Evolutionary conservation across 2,113 vertebrate genomes (phyloP).

Genomic region (Elachura formosa): DNA sequence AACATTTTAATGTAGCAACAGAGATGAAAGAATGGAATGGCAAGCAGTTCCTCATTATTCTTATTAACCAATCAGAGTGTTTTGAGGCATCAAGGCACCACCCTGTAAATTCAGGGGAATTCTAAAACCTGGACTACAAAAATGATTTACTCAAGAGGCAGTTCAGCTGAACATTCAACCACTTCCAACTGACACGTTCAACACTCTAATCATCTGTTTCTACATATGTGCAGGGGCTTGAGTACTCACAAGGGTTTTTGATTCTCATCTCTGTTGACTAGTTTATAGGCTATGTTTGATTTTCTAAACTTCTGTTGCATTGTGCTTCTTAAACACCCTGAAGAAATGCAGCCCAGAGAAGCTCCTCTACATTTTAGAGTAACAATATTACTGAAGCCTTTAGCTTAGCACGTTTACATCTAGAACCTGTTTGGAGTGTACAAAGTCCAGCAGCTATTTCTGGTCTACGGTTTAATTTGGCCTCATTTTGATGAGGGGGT

Average conservation of each 20-base stretch:
- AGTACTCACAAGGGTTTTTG: slow-evolving; percentile 5
- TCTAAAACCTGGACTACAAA: background rate
- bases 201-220: slow-evolving; percentile 29
- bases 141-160: background rate
- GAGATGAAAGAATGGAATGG: background rate
- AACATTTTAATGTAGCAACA: background rate
- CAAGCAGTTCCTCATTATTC: background rate
- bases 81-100: background rate
- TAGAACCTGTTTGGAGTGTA: background rate
- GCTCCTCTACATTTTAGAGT: background rate
- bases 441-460: background rate
- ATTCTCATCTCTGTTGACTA: background rate
- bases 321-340: background rate
- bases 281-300: background rate
- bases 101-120: background rate
- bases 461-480: background rate
- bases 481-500: background rate
- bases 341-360: background rate
- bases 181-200: background rate
- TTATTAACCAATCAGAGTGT: background rate
- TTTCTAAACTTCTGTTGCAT: slow-evolving; percentile 9
- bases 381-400: background rate
- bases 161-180: background rate
- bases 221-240: slow-evolving; percentile 31
- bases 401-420: background rate